These are phyloP conservation scores for Tricholaema leucomelas DNA, from an alignment of 2,113 vertebrate species.

Conservation along the genomic window DNA sequence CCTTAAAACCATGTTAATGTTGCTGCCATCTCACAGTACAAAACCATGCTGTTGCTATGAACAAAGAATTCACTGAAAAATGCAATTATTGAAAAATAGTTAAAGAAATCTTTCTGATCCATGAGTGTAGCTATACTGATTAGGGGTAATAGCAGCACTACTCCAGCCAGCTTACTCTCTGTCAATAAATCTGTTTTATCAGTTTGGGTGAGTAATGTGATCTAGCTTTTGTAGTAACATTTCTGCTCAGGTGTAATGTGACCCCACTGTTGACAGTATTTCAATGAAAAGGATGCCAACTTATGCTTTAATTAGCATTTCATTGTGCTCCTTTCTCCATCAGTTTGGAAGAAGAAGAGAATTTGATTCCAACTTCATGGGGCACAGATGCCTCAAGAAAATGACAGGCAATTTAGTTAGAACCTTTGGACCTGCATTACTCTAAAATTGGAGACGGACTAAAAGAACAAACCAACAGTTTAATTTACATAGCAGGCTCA, in stretches of 20 bases:
- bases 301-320: not conserved
- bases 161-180: not conserved
- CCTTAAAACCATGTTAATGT: not conserved
- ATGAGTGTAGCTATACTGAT: not conserved
- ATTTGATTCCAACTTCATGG: not conserved
- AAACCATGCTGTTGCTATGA: not conserved
- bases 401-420: not conserved
- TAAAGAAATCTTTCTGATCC: not conserved
- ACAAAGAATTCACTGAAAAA: not conserved
- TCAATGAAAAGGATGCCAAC: not conserved
- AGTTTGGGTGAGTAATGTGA: not conserved
- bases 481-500: not conserved
- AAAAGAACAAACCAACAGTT: not conserved
- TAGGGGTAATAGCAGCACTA: not conserved
- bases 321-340: not conserved
- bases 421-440: not conserved
- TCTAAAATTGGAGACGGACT: not conserved
- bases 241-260: not conserved
- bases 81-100: not conserved
- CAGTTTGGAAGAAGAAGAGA: not conserved
- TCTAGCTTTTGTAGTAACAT: not conserved
- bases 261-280: not conserved
- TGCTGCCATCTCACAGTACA: not conserved
- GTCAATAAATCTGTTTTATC: not conserved
- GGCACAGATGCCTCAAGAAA: not conserved